Evolutionary conservation across 2,113 vertebrate species (phyloP).

Genomic region (Gasterosteus aculeatus): DNA sequence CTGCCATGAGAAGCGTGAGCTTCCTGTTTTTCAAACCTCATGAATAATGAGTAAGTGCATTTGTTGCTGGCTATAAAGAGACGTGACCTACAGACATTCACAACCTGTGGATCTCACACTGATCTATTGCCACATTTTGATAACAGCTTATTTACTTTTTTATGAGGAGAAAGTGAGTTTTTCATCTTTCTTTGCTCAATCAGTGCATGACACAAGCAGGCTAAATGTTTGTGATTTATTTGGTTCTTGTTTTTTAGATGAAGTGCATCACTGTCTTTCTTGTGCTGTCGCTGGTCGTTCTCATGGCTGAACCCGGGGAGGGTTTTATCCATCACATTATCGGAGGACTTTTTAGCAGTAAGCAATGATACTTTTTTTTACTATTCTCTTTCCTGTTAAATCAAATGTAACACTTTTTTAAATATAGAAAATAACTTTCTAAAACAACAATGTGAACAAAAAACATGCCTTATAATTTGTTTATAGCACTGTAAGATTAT

Average conservation of each 20-base stretch:
- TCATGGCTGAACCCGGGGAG: slow-evolving; percentile 56
- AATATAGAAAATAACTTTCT: not conserved
- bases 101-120: not conserved
- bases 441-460: not conserved
- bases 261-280: slow-evolving; percentile 34
- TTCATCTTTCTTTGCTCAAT: not conserved
- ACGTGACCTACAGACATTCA: not conserved
- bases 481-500: not conserved
- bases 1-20: not conserved
- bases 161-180: not conserved
- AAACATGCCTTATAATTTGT: not conserved
- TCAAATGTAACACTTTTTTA: not conserved
- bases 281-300: slow-evolving; percentile 44
- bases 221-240: not conserved
- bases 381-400: not conserved
- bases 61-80: not conserved
- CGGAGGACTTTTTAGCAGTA: not conserved
- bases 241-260: slow-evolving; percentile 37
- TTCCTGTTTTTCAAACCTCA: not conserved
- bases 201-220: not conserved
- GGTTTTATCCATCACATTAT: not conserved
- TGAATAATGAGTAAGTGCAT: not conserved
- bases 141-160: not conserved
- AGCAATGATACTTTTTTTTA: not conserved
- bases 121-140: not conserved